These are phyloP conservation scores for Odobenus rosmarus DNA, from an alignment of 2,113 vertebrate genomes.

Conservation along the genomic window DNA sequence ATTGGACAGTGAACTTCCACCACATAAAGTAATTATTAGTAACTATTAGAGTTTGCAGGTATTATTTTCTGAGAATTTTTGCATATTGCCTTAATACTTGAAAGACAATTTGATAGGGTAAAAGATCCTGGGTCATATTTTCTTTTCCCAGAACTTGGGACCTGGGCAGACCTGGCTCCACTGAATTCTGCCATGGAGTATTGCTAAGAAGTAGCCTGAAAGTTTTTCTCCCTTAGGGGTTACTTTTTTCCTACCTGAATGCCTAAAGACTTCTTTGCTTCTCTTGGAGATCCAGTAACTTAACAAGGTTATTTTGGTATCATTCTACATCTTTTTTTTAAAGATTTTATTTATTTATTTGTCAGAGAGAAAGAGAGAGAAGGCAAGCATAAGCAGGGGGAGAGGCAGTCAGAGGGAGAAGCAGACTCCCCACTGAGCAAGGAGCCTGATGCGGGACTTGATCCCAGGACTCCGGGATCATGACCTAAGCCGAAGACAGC, in stretches of 20 bases:
- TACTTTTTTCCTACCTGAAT: not conserved
- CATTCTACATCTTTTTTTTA: not conserved
- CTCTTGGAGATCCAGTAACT: not conserved
- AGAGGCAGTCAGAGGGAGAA: not conserved
- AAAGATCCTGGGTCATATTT: not conserved
- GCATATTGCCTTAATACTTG: not conserved
- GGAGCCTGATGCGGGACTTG: not conserved
- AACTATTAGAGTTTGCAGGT: not conserved
- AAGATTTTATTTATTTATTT: not conserved
- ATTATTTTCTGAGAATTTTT: not conserved
- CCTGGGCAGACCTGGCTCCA: not conserved
- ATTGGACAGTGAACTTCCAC: not conserved
- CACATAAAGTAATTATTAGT: not conserved
- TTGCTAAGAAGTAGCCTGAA: not conserved
- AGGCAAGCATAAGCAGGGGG: not conserved
- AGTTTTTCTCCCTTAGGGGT: not conserved
- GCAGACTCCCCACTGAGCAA: not conserved
- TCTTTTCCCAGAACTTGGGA: not conserved
- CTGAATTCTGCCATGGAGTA: not conserved
- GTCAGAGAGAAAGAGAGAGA: not conserved
- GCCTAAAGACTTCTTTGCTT: not conserved
- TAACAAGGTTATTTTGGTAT: not conserved
- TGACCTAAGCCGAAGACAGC: not conserved
- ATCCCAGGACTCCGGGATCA: not conserved
- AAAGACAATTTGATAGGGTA: not conserved